Evolutionary conservation across 1,140 invertebrate species (phyloP), one percentile per base, ranked within the genome.

Genomic region (Sogatella furcifera): DNA sequence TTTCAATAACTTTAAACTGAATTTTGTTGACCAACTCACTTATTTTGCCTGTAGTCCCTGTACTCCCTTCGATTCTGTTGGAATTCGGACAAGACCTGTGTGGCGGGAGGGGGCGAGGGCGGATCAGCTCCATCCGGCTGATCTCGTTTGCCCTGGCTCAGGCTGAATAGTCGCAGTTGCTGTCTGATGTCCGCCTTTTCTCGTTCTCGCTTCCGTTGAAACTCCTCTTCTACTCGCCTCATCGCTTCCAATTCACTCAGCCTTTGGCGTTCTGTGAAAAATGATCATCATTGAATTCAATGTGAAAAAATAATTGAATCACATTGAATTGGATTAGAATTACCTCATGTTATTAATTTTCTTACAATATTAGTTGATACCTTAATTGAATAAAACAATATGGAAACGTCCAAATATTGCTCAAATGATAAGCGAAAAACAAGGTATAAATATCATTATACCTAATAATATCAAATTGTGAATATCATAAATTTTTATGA

Each of bases 141-240:
- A 38, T 52, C 63, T 31, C 65, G 49, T 11, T 55, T 57, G 11
- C 65, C 65, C 52, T 68, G 62, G n/a, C 62, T 67, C 69, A 81
- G 71, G 61, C 78, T 84, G 65, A 85, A 84, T 5, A 88, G 71
- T 34, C 85, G 73, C 58, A 89, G 72, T 68, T 89, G 86, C 62
- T 89, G 83, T 28, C 85, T 72, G 56, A 89, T 86, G 62, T 78
- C 84, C 0, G 84, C 84, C 69, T 89, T 89, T 71, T 90, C 87
- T 60, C 82, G 72, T 52, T 82, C 83, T 62, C 86, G 72, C 72
- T 88, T 88, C 17, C 80, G 73, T 68, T 88, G 84, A 69, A 88
- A 88, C 67, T 88, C 85, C 67, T 86, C 84, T 70, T 89, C 86
- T 1, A 80, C 80, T 63, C 80, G 80, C 67, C 82, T 79, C 84